phyloP scores from a whole-genome alignment of 2,888 invertebrate genomes.

The Chironomus tentans region DNA sequence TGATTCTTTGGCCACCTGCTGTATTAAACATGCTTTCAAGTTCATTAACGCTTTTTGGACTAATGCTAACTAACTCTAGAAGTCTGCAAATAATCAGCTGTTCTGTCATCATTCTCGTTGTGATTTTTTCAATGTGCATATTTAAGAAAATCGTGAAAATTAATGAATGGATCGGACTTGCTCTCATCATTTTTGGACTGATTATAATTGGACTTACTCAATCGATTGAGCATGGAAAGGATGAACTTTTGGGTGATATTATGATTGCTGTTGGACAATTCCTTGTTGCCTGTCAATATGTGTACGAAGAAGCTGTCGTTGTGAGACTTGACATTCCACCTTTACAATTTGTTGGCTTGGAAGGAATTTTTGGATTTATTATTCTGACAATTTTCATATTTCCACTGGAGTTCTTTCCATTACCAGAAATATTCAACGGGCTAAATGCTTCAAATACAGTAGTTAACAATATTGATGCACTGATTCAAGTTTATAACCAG shows the following conservation, averaged over 20 bases:
- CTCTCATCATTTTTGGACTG: constrained; percentile 60
- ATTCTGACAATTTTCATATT: constrained; percentile 55
- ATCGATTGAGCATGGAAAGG: constrained; percentile 31
- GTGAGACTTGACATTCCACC: constrained; percentile 76
- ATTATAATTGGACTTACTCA: constrained; percentile 53
- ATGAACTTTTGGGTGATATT: constrained; percentile 63
- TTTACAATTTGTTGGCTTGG: constrained; percentile 56
- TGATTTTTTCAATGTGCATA: constrained; percentile 74
- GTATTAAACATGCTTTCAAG: constrained; percentile 84
- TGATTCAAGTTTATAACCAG: constrained; percentile 67
- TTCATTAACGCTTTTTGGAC: constrained; percentile 81
- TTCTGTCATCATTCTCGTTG: constrained; percentile 81
- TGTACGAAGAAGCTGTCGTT: constrained; percentile 88
- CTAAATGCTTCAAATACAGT: constrained; percentile 63
- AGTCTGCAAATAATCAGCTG: constrained; percentile 96
- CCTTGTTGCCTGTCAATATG: constrained; percentile 83
- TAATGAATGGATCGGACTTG: constrained; percentile 70
- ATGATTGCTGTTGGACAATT: constrained; percentile 68
- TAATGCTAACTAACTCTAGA: constrained; percentile 84
- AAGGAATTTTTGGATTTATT: constrained; percentile 59
- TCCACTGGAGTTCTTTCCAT: constrained; percentile 73
- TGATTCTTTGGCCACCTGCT: constrained; percentile 75
- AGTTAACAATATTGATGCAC: constrained; percentile 78
- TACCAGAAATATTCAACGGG: constrained; percentile 60
- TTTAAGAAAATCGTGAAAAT: constrained; percentile 54